Percentiles rank a stretch among this genome's conserved stretches.
Evolutionary conservation across 2,888 invertebrate species (phyloP).

Genomic region (Nematopogon swammerdamellus): DNA sequence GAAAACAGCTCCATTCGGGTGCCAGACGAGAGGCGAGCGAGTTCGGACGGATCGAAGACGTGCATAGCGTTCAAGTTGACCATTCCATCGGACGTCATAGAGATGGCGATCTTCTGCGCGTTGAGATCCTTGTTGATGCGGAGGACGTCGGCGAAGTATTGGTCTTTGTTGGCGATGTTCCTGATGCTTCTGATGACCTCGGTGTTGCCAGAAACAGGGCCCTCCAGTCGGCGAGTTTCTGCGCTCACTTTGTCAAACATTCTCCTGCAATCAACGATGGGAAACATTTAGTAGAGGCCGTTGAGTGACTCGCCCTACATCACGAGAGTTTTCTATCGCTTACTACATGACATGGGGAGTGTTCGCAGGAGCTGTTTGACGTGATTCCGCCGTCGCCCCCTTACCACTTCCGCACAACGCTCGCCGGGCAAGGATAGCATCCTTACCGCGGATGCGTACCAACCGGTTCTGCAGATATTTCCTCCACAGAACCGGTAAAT

Average conservation of each 20-base stretch:
- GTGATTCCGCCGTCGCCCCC: no score
- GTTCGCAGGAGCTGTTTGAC: no score
- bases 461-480: no score
- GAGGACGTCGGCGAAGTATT: constrained; percentile 52
- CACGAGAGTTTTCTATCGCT: no score
- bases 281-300: no score
- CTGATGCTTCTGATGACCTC: constrained; percentile 54
- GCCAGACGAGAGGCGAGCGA: constrained; percentile 28
- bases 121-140: constrained; percentile 53
- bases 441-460: no score
- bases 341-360: no score
- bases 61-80: constrained; percentile 43
- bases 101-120: constrained; percentile 42
- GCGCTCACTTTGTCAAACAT: constrained; percentile 56
- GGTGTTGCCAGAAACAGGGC: constrained; percentile 43
- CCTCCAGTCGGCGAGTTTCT: constrained; percentile 47
- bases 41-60: constrained; percentile 34
- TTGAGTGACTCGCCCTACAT: no score
- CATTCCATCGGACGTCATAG: constrained; percentile 41
- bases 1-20: constrained; percentile 32
- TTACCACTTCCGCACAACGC: no score
- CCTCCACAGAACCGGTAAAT: no score
- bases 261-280: constrained; percentile 51
- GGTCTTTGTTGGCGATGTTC: constrained; percentile 51
- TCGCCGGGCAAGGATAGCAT: no score